Evolutionary conservation across 2,888 invertebrate genomes (phyloP), one percentile per base, ranked within the genome.

Genomic region (Campoplex capitator): DNA sequence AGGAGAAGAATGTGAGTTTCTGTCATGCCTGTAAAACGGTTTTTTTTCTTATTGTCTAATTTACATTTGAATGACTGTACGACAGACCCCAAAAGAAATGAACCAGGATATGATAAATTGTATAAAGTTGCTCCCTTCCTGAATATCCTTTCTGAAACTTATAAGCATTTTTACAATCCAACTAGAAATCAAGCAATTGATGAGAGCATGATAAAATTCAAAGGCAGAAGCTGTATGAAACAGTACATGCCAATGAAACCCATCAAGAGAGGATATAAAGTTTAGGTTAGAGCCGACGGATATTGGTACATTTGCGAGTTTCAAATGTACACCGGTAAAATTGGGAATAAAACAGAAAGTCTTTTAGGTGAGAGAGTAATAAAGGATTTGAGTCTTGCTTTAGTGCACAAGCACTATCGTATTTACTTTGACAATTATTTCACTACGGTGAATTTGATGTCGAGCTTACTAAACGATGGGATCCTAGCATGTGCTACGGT

Each of bases 311-410:
- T 71, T 7, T 76, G 76, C 28, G 81, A 84, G 71, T 92, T 92
- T 89, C 87, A 92, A 77, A 88, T 93, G 16, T 92, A 93, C 85
- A 90, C 91, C 23, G 92, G 91, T 38, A 91, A 92, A 88, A 75
- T 86, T n/a, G 89, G 71, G 13, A 77, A 82, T 51, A 38, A 65
- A 65, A 80, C 77, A 76, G 89, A 91, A 79, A 89, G 89, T 35
- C 83, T 89, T 77, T 71, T 91, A 62, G 91, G 91, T 28, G 87
- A 71, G 58, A 87, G 91, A 42, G 91, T 92, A n/a, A 90, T 92
- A 42, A 80, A 87, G 51, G 86, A 89, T 85, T 84, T 93, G 38
- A 88, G 88, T n/a, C 78, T 62, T 18, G 67, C 65, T 75, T 74
- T 87, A 73, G 71, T 84, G 45, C 84, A 73, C 9, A 73, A 73